Evolutionary conservation across 2,113 vertebrate genomes (phyloP).

Genomic region (Centropus bengalensis): DNA sequence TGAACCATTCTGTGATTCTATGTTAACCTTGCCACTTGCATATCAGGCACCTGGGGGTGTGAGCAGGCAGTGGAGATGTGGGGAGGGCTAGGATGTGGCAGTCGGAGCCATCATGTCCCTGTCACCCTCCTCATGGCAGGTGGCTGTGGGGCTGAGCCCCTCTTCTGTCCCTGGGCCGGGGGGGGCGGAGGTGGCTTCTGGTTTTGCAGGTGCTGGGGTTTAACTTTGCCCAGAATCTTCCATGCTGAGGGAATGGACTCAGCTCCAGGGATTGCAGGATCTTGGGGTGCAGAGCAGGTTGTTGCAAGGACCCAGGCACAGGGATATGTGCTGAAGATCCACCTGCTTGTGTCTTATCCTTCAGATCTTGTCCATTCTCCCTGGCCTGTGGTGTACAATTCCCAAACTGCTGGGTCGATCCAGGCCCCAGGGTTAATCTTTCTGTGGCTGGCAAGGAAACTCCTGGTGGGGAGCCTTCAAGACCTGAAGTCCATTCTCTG

Average conservation of each 20-base stretch:
- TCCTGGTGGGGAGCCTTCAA: not conserved
- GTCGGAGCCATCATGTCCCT: fast-evolving
- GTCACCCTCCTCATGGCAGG: not conserved
- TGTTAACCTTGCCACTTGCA: not conserved
- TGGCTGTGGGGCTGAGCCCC: not conserved
- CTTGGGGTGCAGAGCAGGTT: fast-evolving
- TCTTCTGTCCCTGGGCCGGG: not conserved
- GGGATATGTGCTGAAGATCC: not conserved
- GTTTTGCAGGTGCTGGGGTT: not conserved
- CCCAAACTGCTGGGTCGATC: not conserved
- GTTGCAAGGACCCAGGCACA: not conserved
- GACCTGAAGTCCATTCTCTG: not conserved
- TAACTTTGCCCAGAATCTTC: not conserved
- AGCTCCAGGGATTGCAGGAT: not conserved
- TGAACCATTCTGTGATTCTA: too few species aligned
- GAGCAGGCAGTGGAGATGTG: not conserved
- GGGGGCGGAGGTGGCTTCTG: not conserved
- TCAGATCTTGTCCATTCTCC: not conserved
- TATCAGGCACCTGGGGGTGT: not conserved
- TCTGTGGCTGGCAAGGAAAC: not conserved
- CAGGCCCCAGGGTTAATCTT: not conserved
- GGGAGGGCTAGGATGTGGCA: fast-evolving
- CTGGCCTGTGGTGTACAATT: not conserved
- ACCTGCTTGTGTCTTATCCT: not conserved
- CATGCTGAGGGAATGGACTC: not conserved